phyloP scores from a whole-genome alignment of 2,113 vertebrate species.

The Morone saxatilis region DNA sequence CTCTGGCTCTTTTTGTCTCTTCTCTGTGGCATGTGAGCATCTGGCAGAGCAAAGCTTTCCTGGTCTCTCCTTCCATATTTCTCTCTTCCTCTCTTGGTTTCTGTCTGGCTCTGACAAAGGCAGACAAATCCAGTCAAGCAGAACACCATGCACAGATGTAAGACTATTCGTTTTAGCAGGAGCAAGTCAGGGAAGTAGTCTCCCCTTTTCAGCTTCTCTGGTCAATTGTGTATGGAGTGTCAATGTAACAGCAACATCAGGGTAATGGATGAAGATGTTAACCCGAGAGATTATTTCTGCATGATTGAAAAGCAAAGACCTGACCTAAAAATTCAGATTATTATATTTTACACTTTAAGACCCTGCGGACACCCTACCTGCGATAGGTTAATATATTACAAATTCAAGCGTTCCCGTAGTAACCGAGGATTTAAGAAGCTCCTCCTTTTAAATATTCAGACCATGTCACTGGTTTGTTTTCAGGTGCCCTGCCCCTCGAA shows the following conservation, averaged over 20 bases:
- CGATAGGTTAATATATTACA: not conserved
- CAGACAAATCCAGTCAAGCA: slow-evolving; percentile 72
- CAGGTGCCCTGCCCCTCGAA: slow-evolving; percentile 21
- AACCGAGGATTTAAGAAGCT: not conserved
- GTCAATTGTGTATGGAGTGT: slow-evolving; percentile 42
- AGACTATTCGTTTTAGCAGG: slow-evolving; percentile 60
- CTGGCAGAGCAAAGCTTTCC: slow-evolving; percentile 56
- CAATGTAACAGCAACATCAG: slow-evolving; percentile 17
- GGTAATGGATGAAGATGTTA: slow-evolving; percentile 55
- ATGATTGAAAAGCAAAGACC: not conserved
- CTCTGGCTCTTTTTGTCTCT: slow-evolving; percentile 54
- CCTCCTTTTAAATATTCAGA: slow-evolving; percentile 20
- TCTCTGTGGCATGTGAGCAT: slow-evolving; percentile 58
- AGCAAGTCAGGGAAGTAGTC: slow-evolving; percentile 50
- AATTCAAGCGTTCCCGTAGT: not conserved
- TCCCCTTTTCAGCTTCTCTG: slow-evolving; percentile 51
- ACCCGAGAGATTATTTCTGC: slow-evolving; percentile 12
- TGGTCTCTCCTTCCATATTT: slow-evolving; percentile 41
- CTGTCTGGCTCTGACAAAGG: slow-evolving; percentile 54
- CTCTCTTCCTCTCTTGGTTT: slow-evolving; percentile 49
- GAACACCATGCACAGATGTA: slow-evolving; percentile 70
- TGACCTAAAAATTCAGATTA: too few relatives aligned
- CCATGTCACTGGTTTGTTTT: slow-evolving; percentile 11
- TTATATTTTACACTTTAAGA: too few relatives aligned
- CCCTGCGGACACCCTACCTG: too few relatives aligned